Base-by-base conservation (phyloP, 2,797 vertebrate species). In the Toxotes lorentzi region DNA sequence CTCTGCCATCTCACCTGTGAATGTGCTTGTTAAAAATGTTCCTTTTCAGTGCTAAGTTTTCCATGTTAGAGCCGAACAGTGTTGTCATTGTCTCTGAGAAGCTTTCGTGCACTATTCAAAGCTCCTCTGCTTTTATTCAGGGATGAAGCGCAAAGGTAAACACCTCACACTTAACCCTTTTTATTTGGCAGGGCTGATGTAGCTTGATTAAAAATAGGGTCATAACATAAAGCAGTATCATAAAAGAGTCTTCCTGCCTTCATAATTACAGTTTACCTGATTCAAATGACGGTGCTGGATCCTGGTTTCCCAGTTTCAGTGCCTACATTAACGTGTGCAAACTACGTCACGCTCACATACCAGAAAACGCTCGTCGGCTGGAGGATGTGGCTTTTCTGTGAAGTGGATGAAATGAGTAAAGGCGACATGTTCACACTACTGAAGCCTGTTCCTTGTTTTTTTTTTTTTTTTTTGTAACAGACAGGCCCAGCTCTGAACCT, bases 401-500 rank as follows among this genome's bases (percentile, higher is more conserved):
- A 78, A 62, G 47, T 32, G 30, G 11, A 30, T 51, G 8, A 66
- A 19, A 34, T 67, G 51, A 67, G 40, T 43, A 2, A 9, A n/a
- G 3, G 12, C 61, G 54, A 74, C 50, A 1, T 3, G 0, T 32
- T 51, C 4, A 48, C 8, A 5, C 2, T 13, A 12, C 30, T 78
- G 21, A 83, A 61, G 10, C 30, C 5, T 85, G 7, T 53, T 79
- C 21, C 84, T 30, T 30, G 3, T 30, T 30, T 30, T 30, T 30
- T 27, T 27, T 27, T 27, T 27, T 27, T 27, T 3, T 67, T 63
- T 60, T 84, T 79, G 51, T 81, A 41, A 50, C 92, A 97, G 97
- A 94, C 86, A 94, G 93, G 88, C 92, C 79, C 86, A 78, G 85
- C 74, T 97, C 96, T 79, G 97, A 97, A 76, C 97, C 98, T 0